Base-by-base conservation (phyloP, 64 coral and sea anemone species). In the Platygyra sinensis region DNA sequence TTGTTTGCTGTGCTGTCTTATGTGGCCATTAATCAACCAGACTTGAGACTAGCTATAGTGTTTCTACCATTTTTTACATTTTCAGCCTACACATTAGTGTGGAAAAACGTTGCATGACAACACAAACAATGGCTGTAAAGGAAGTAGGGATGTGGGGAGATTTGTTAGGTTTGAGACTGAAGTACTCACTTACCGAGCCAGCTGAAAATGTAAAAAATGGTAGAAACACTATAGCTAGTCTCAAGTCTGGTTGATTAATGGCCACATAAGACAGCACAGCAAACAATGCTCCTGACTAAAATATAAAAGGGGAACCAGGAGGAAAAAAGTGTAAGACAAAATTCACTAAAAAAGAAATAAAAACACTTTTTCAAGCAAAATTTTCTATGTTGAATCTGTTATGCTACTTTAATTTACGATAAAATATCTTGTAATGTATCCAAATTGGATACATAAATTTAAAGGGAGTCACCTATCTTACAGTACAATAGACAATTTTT, bases 51-150 rank as follows among this genome's bases (percentile, higher is more conserved):
- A 17, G 82, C 95, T 49, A 49, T 96, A 11, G 72, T 96, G 5
- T 96, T 96, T 84, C 55, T 96, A 33, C 95, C 95, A 25, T 96
- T 92, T 89, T 96, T 90, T 57, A 91, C 91, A 14, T 96, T 96
- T 80, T 87, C 91, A 71, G 95, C 95, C n/a, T n/a, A n/a, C n/a
- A n/a, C n/a, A 39, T 39, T 39, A 39, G 38, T 39, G 38, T 2
- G 38, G 38, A 39, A 39, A 39, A 39, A 5, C 38, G 5, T 39
- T 39, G 38, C 38, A 39, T 39, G 38, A 39, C 38, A 39, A 39
- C 38, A 39, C 38, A 39, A 39, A 39, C 38, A 39, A 39, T 39
- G 38, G 38, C 38, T 39, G 38, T 39, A 39, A 39, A 39, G 38
- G 38, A 5, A 5, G 5, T 39, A 39, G 38, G 38, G 38, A 39